These are phyloP conservation scores for Podabrus alpinus DNA, from an alignment of 2,888 invertebrate species.

Conservation along the genomic window DNA sequence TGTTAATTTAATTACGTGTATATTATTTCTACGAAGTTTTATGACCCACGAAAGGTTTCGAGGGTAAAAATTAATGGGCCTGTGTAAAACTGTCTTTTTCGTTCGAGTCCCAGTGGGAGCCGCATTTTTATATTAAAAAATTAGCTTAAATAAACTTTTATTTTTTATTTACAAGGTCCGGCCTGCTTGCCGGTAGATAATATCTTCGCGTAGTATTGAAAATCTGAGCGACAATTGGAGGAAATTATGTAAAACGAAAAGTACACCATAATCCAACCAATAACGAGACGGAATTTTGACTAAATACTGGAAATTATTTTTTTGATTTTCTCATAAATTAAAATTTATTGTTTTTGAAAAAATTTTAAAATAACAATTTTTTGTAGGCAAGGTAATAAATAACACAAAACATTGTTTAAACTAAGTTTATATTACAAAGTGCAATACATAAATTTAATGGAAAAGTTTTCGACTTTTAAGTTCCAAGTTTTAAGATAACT, in stretches of 20 bases:
- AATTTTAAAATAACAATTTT: not conserved
- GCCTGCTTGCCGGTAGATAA: not conserved
- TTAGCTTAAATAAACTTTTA: no score
- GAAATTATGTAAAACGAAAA: no score
- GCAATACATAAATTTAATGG: constrained; percentile 30
- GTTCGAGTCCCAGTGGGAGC: not conserved
- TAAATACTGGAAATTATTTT: no score
- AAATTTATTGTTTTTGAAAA: no score
- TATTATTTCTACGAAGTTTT: not conserved
- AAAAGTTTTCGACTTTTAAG: constrained; percentile 29
- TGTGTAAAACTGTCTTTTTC: not conserved
- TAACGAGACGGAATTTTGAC: no score
- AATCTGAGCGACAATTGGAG: no score
- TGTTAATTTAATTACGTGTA: not conserved
- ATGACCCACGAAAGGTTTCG: not conserved
- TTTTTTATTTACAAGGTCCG: not conserved
- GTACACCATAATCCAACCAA: no score
- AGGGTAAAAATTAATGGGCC: not conserved
- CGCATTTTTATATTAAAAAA: no score
- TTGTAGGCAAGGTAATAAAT: not conserved
- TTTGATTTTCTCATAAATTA: no score
- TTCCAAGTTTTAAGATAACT: constrained; percentile 26
- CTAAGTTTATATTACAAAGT: not conserved
- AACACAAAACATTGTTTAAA: not conserved
- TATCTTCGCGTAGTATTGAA: not conserved